Evolutionary conservation across 2,797 vertebrate species (phyloP).

Genomic region (Pipistrellus kuhlii): DNA sequence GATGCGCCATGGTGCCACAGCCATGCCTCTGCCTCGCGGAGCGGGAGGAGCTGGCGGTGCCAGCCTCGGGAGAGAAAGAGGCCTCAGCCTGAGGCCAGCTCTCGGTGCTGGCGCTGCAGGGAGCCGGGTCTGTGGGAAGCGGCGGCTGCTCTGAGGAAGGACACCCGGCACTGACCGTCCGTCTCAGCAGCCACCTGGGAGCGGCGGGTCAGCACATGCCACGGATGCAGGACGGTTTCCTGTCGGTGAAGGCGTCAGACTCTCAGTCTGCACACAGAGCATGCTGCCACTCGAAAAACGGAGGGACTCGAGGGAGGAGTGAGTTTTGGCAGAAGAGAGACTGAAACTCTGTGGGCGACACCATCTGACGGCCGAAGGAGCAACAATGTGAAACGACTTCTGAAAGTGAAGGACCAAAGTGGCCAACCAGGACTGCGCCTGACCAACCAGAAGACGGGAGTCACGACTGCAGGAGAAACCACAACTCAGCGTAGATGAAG

Average conservation of each 20-base stretch:
- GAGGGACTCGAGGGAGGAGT: neutral
- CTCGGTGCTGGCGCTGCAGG: neutral
- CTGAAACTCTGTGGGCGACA: neutral
- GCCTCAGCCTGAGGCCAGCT: neutral
- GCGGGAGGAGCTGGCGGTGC: neutral
- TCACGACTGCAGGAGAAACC: neutral
- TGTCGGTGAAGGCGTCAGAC: neutral
- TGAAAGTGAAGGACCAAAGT: neutral
- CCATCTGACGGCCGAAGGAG: neutral
- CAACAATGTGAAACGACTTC: neutral
- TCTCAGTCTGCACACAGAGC: neutral
- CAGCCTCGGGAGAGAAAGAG: neutral
- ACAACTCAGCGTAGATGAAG: neutral
- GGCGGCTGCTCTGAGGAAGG: neutral
- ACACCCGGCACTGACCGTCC: neutral
- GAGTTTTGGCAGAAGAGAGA: neutral
- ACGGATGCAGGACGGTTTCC: neutral
- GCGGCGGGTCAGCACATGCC: no score
- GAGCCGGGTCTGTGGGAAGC: neutral
- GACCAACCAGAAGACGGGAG: neutral
- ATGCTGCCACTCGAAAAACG: neutral
- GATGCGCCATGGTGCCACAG: neutral
- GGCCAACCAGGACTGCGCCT: no score
- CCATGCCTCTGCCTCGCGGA: neutral
- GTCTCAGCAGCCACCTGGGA: accelerated